Base-by-base conservation (phyloP, 2,113 vertebrate genomes). In the Phaethon lepturus region DNA sequence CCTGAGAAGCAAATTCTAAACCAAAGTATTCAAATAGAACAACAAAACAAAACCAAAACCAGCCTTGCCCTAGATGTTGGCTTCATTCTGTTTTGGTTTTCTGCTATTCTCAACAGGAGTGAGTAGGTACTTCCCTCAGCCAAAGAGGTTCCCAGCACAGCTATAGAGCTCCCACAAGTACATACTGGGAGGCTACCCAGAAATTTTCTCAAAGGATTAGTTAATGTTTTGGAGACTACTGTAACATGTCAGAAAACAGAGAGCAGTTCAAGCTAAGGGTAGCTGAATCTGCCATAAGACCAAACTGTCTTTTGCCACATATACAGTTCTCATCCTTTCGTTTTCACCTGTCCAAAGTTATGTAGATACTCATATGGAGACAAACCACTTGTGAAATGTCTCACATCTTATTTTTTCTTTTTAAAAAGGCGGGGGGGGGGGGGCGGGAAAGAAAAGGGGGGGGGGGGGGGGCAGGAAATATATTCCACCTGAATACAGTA, bases 1-100 rank as follows among this genome's bases (percentile, higher is more conserved):
- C 63, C 68, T 56, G 56, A 91, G 44, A 95, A 93, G 81, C 28
- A 91, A 91, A 63, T 13, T 75, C 69, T 66, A 91, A 64, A 77
- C 10, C 42, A 63, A 82, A 85, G 35, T 29, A 85, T 8, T 91
- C 60, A 81, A 87, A 79, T 6, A 31, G 42, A 50, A 95, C 79
- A 90, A 17, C 40, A 80, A 80, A 88, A 31, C 56, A 42, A 93
- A 75, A 35, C 5, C 24, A 69, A 94, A 94, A 45, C 45, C 11
- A 95, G 74, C 19, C 42, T 24, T 53, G 35, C 63, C 23, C 20
- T 49, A 11, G 31, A 62, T 50, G 7, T 2, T 90, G 52, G 18
- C n/a, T 80, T 84, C 63, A 56, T 74, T 84, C 45, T 22, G 2
- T 42, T 89, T 74, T 22, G n/a, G 2, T 69, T 84, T 88, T 87